phyloP scores from a whole-genome alignment of 2,113 vertebrate species.

The Dascyllus trimaculatus region DNA sequence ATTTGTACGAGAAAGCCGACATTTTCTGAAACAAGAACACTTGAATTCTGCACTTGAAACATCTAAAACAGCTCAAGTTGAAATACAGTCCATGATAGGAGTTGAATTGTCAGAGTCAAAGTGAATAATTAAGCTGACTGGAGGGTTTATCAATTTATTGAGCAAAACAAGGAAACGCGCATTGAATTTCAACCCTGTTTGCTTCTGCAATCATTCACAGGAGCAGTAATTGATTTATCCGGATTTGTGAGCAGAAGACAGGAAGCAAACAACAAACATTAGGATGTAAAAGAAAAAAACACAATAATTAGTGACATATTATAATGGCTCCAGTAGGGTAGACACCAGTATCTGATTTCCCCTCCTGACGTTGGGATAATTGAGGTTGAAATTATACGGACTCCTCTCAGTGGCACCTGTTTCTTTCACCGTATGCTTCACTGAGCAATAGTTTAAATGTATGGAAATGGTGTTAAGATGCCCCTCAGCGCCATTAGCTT shows the following conservation, averaged over 20 bases:
- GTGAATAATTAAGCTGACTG: background rate
- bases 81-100: too few species aligned
- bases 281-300: too few species aligned
- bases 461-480: conserved; percentile 8
- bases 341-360: too few species aligned
- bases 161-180: background rate
- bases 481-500: conserved; percentile 8
- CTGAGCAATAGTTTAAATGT: conserved; percentile 14
- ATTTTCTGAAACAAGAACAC: too few species aligned
- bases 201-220: background rate
- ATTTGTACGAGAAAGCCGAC: background rate
- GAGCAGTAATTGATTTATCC: background rate
- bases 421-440: conserved; percentile 3
- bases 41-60: too few species aligned
- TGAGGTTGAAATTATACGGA: background rate
- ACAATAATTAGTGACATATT: too few species aligned
- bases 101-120: background rate
- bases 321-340: too few species aligned
- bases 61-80: too few species aligned
- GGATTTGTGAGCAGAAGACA: background rate
- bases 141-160: conserved; percentile 1
- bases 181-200: background rate
- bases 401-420: background rate
- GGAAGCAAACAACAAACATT: background rate
- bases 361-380: background rate